Conservation (phyloP, 2,797 vertebrate species). For the Sylvia borin region DNA sequence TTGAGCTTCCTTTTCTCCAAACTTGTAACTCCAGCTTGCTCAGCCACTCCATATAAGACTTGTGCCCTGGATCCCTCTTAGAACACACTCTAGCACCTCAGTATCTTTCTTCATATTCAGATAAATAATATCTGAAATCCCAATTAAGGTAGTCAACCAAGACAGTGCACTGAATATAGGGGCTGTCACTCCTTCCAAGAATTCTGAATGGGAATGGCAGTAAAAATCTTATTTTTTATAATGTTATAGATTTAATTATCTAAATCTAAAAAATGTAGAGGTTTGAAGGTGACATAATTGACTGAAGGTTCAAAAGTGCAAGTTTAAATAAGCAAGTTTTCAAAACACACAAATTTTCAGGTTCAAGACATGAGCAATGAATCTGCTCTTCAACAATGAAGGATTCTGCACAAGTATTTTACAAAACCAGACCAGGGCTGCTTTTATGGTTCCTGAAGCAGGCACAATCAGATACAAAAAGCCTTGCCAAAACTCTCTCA, state of each 20-base stretch:
- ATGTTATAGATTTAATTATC: background rate
- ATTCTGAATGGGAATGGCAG: background rate
- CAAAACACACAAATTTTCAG: background rate
- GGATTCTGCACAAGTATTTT: background rate
- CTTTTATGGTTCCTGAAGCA: background rate
- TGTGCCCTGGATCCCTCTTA: background rate
- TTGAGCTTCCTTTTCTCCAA: background rate
- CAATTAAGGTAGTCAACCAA: background rate
- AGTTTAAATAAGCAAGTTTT: background rate
- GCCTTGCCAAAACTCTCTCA: background rate
- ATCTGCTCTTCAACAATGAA: background rate
- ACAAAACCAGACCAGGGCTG: background rate
- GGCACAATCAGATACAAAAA: background rate
- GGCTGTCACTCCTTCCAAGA: background rate
- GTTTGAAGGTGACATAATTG: background rate
- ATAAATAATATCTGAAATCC: background rate
- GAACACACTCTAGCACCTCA: background rate
- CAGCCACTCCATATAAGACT: fast-evolving
- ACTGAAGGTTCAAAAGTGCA: background rate
- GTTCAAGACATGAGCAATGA: background rate
- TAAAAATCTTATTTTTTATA: background rate
- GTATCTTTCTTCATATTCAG: background rate
- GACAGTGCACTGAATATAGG: background rate
- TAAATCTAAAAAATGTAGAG: background rate
- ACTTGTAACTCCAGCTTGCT: background rate